Percentiles rank a stretch among this genome's conserved stretches.
Conservation (phyloP, 2,113 vertebrate genomes). For the Entosphenus tridentatus region DNA sequence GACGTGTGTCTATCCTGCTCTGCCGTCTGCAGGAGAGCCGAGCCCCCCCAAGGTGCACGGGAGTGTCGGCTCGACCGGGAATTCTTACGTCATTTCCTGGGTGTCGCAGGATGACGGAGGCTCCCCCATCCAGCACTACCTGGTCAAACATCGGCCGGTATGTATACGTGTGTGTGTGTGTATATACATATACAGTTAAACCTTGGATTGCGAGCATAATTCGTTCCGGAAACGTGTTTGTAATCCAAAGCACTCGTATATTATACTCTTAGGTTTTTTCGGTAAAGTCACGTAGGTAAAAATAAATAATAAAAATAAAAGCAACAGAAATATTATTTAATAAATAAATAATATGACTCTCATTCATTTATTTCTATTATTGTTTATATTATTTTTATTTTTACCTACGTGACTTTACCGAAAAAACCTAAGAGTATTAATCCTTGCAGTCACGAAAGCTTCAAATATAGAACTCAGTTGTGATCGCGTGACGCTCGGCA, state of each 20-base stretch:
- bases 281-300: no score
- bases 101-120: slow-evolving; percentile 90
- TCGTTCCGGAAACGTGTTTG: neutral
- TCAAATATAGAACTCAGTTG: neutral
- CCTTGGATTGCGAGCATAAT: neutral
- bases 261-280: neutral
- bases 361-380: no score
- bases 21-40: slow-evolving; percentile 46
- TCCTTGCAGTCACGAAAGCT: no score
- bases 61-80: slow-evolving; percentile 49
- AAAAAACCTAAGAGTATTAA: no score
- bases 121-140: slow-evolving; percentile 71
- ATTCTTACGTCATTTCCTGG: slow-evolving; percentile 57
- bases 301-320: no score
- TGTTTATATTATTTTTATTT: no score
- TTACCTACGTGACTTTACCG: no score
- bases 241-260: neutral
- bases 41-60: slow-evolving; percentile 66
- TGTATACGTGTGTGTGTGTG: slow-evolving; percentile 23
- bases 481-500: no score
- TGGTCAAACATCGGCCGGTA: slow-evolving; percentile 67
- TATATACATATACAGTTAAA: neutral
- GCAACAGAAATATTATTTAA: no score
- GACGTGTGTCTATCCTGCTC: no score
- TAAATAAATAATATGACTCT: no score